phyloP scores from a whole-genome alignment of 2,113 vertebrate species.

The Deroptyus accipitrinus region DNA sequence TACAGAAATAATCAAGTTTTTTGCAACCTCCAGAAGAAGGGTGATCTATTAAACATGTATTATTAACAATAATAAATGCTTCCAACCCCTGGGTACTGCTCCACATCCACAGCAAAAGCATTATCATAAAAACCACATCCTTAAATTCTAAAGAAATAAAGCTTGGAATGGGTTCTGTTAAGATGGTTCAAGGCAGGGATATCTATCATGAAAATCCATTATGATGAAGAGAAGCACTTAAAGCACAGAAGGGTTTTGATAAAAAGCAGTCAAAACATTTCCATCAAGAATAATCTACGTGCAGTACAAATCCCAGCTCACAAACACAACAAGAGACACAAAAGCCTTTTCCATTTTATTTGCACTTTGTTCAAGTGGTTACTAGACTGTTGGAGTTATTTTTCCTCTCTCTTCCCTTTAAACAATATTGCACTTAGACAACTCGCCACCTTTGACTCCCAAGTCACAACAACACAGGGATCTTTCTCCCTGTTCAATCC shows the following conservation, averaged over 20 bases:
- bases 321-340: background rate
- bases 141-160: conserved; percentile 3
- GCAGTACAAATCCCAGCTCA: background rate
- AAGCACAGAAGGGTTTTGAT: conserved; percentile 8
- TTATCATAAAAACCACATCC: conserved; percentile 7
- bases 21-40: background rate
- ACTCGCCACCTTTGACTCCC: background rate
- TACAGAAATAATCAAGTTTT: conserved; percentile 12
- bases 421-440: background rate
- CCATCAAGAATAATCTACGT: background rate
- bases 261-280: conserved; percentile 36
- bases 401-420: background rate
- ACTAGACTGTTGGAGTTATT: background rate
- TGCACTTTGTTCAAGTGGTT: background rate
- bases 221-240: conserved; percentile 43
- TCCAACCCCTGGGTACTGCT: background rate
- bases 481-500: background rate
- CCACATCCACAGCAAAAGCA: background rate
- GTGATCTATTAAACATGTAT: conserved; percentile 6
- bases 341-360: background rate
- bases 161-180: background rate
- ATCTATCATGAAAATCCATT: conserved; percentile 41
- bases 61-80: conserved; percentile 50
- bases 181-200: background rate
- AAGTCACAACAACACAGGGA: background rate